Conservation (phyloP, 92 coral and sea anemone species). For the Isaurus tuberculatus region DNA sequence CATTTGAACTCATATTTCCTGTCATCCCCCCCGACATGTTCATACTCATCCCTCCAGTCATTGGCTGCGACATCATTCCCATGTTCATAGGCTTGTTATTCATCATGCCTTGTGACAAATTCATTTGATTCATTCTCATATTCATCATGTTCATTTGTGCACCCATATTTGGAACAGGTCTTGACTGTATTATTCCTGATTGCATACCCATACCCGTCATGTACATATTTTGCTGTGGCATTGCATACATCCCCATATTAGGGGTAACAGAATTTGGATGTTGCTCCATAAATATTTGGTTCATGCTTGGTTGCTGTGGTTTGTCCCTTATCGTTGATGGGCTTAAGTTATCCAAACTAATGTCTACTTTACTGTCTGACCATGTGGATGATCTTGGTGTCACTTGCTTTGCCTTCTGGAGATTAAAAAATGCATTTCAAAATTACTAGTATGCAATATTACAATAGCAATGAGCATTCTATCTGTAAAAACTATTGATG, state of each 20-base stretch:
- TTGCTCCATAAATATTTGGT: constrained; percentile 75
- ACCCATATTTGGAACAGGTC: constrained; percentile 57
- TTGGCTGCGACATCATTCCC: constrained; percentile 69
- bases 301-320: constrained; percentile 97
- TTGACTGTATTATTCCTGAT: constrained; percentile 42
- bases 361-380: constrained; percentile 97
- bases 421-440: neutral
- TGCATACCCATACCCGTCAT: constrained; percentile 53
- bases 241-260: constrained; percentile 64
- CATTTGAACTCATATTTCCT: constrained; percentile 39
- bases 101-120: constrained; percentile 56
- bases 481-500: too few species aligned
- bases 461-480: too few species aligned
- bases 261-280: constrained; percentile 61
- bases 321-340: constrained; percentile 84
- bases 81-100: constrained; percentile 53
- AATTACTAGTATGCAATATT: neutral
- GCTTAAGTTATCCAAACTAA: constrained; percentile 90
- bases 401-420: constrained; percentile 25
- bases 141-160: constrained; percentile 66
- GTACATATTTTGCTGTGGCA: constrained; percentile 65
- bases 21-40: constrained; percentile 51
- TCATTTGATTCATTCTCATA: constrained; percentile 79
- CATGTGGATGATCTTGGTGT: constrained; percentile 88
- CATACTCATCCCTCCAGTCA: constrained; percentile 60